Evolutionary conservation across 2,797 vertebrate genomes (phyloP).

Genomic region (Anguilla anguilla): DNA sequence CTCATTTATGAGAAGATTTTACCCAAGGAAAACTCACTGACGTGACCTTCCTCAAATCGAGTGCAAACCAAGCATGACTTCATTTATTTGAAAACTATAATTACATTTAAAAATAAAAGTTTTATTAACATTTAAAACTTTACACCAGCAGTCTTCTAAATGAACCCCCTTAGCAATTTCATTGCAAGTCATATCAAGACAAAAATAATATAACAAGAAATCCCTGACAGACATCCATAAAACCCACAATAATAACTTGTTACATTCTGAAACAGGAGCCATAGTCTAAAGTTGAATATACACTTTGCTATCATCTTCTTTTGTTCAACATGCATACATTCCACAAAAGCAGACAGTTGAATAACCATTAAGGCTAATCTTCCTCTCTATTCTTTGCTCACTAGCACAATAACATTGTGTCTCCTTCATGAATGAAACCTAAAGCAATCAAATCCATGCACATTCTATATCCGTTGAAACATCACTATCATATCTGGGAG

Average conservation of each 20-base stretch:
- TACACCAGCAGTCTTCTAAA: conserved; percentile 45
- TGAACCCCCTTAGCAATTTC: conserved; percentile 31
- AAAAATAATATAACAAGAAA: neutral
- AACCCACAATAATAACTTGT: neutral
- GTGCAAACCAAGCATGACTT: conserved; percentile 9
- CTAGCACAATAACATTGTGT: conserved; percentile 1
- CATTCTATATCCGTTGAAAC: conserved; percentile 48
- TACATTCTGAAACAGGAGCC: conserved; percentile 16
- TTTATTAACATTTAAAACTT: conserved; percentile 59
- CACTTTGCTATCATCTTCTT: conserved; percentile 19
- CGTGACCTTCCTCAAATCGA: neutral
- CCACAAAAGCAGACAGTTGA: conserved; percentile 26
- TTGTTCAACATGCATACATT: conserved; percentile 39
- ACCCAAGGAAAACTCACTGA: neutral
- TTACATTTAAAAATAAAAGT: conserved; percentile 45
- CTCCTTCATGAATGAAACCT: conserved; percentile 17
- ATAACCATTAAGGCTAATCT: neutral
- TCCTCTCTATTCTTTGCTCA: neutral
- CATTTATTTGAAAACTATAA: conserved; percentile 20
- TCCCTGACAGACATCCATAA: neutral
- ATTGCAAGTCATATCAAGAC: conserved; percentile 42
- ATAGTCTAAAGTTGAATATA: conserved; percentile 29
- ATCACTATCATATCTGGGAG: conserved; percentile 36
- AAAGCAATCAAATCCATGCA: conserved; percentile 56
- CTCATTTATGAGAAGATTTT: neutral